These are phyloP conservation scores for Proteles cristata DNA, from an alignment of 2,113 vertebrate species.

Conservation along the genomic window DNA sequence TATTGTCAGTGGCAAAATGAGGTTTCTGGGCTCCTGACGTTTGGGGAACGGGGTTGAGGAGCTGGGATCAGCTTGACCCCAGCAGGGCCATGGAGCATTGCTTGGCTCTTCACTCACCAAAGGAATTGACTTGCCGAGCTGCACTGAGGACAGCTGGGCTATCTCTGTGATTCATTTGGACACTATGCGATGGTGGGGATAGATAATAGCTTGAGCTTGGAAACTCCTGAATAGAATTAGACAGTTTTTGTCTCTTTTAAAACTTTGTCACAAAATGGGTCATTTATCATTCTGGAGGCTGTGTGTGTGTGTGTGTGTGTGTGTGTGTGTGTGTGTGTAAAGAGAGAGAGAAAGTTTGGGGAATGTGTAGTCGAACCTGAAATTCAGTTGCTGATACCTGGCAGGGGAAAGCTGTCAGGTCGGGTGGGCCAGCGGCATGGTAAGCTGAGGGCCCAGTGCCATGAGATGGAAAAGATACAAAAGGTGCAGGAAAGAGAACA, in stretches of 20 bases:
- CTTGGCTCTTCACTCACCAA: neutral
- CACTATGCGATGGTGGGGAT: neutral
- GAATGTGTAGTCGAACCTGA: neutral
- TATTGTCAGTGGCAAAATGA: constrained; percentile 12
- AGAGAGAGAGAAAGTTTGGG: neutral
- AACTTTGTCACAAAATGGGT: neutral
- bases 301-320: neutral
- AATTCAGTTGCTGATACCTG: neutral
- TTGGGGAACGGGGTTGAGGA: neutral
- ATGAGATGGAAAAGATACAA: neutral
- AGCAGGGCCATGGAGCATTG: neutral
- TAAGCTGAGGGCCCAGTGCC: neutral
- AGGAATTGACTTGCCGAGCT: neutral
- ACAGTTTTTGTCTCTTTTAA: constrained; percentile 35
- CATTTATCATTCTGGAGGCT: constrained; percentile 5
- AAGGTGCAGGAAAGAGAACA: neutral
- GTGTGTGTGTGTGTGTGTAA: neutral
- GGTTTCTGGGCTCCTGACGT: neutral
- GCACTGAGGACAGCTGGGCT: neutral
- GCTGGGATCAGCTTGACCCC: neutral
- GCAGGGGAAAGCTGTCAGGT: neutral
- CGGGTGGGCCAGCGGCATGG: neutral
- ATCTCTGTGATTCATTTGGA: constrained; percentile 21
- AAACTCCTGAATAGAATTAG: neutral
- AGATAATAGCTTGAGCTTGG: neutral